Base-by-base conservation (phyloP, 2,113 vertebrate species). In the Gulo gulo region DNA sequence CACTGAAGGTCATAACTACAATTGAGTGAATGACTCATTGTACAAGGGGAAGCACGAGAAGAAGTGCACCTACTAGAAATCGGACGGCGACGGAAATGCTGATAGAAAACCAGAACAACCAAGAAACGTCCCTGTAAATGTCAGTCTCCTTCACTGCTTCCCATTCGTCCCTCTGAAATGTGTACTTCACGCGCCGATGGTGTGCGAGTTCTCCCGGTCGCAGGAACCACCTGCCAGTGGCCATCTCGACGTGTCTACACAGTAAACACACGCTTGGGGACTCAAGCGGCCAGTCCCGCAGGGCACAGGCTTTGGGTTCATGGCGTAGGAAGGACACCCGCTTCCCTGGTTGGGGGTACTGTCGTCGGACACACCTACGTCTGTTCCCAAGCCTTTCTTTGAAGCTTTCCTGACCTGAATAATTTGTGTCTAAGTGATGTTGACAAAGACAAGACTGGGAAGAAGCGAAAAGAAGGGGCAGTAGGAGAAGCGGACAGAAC, bases 181-280 rank as follows among this genome's bases (percentile, higher is more conserved):
- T 88, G n/a, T 50, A 73, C n/a, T 12, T 0, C 39, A 89, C 96
- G 87, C 7, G 29, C 88, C 67, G 97, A 63, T 78, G 94, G 96
- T 63, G 96, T 97, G 95, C 97, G 92, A 26, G 92, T 97, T 95
- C 97, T 92, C 93, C 94, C 97, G 63, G 89, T 87, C 88, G 96
- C 71, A 90, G 42, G 61, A 88, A 55, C 73, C 67, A 89, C 82
- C 91, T 69, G 3, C 78, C 84, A 4, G 14, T 12, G 8, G 0
- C 50, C 23, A 0, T 2, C 4, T 1, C 23, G 6, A 16, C 52
- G 6, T 2, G 2, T 57, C 36, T 23, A 2, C 13, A 34, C n/a
- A 26, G 59, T 6, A 3, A 31, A 21, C 9, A 59, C 7, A 14
- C 0, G 3, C 26, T 8, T 14, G 21, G 16, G 78, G 21, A 79